phyloP scores from a whole-genome alignment of 2,797 vertebrate genomes.

The Pangasius mekongensis region DNA sequence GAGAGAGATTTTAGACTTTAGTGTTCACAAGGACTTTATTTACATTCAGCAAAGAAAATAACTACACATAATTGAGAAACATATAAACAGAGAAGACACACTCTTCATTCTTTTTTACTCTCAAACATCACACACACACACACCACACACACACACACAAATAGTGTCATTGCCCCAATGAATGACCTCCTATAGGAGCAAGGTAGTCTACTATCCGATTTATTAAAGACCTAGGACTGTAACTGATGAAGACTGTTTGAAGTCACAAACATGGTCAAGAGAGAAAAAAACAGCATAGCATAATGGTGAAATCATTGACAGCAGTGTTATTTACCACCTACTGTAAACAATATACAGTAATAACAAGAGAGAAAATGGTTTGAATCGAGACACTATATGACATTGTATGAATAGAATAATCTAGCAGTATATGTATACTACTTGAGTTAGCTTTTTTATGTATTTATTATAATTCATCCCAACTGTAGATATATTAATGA shows the following conservation, averaged over 20 bases:
- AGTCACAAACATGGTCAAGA: not conserved
- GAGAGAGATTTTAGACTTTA: not conserved
- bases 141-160: not conserved
- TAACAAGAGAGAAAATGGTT: not conserved
- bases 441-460: not conserved
- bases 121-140: not conserved
- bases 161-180: not conserved
- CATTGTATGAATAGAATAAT: not conserved
- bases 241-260: not conserved
- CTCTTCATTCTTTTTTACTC: not conserved
- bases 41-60: not conserved
- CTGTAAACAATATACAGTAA: not conserved
- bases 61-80: not conserved
- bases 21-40: not conserved
- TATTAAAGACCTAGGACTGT: slow-evolving; percentile 1
- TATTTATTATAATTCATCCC: not conserved
- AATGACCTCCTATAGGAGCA: not conserved
- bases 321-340: not conserved
- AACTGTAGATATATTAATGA: not conserved
- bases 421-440: not conserved
- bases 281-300: too few species aligned
- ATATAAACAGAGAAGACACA: not conserved
- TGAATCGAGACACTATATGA: not conserved
- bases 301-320: not conserved
- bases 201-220: slow-evolving; percentile 1